Percentiles rank a stretch among this genome's conserved stretches.
phyloP scores from a whole-genome alignment of 1,140 invertebrate genomes.

The Piezodorus guildinii region DNA sequence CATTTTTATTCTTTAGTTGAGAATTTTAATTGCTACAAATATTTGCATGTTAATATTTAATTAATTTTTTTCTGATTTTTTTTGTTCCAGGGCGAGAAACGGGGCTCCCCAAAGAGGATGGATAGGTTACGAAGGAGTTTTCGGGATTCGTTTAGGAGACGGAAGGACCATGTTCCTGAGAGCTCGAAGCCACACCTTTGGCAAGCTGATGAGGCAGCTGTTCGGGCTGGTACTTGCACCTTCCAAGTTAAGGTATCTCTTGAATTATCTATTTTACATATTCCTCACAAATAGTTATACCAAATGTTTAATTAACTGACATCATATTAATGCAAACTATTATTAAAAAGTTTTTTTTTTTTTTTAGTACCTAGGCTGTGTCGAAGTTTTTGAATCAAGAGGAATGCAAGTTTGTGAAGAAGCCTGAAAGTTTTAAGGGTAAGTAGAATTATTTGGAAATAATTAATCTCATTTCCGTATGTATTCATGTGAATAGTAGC shows the following conservation, averaged over 20 bases:
- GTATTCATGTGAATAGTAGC: not conserved
- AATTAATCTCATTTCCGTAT: not conserved
- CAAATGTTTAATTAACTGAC: not conserved
- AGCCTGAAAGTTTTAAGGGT: constrained; percentile 88
- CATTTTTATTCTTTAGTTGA: no score
- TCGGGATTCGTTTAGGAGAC: constrained; percentile 78
- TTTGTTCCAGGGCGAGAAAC: constrained; percentile 26
- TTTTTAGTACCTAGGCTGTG: constrained; percentile 87
- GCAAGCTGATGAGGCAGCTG: constrained; percentile 95
- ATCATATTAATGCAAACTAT: not conserved
- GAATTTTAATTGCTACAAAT: no score
- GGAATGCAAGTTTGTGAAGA: constrained; percentile 99
- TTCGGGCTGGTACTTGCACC: constrained; percentile 86
- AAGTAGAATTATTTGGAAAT: constrained; percentile 34
- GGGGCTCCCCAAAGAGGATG: constrained; percentile 63
- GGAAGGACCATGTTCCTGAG: constrained; percentile 67
- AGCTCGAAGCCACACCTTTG: constrained; percentile 93
- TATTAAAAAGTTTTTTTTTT: constrained; percentile 23
- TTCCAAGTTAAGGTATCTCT: constrained; percentile 82
- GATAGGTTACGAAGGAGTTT: constrained; percentile 82
- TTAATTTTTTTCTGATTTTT: constrained; percentile 10
- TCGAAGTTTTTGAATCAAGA: constrained; percentile 97
- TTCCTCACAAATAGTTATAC: not conserved
- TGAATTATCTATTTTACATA: not conserved
- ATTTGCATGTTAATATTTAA: not conserved